A percentile compares a stretch with the other conserved stretches of the same genome.
phyloP scores from a whole-genome alignment of 2,113 vertebrate species.

The Glareola pratincola region DNA sequence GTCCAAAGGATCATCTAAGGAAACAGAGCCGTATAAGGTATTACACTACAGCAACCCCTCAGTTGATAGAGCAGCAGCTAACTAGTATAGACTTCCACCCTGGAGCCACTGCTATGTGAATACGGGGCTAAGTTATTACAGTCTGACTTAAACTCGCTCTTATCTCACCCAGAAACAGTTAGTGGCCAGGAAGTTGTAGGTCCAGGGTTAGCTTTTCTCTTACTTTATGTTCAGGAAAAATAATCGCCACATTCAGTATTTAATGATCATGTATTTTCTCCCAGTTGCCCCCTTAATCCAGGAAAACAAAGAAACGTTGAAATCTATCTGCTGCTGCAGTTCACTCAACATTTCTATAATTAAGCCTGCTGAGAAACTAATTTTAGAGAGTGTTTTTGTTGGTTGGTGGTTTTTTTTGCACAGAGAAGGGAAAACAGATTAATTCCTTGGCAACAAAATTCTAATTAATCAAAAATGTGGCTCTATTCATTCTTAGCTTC shows the following conservation, averaged over 20 bases:
- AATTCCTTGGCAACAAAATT: slow-evolving; percentile 75
- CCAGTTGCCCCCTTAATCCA: background rate
- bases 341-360: slow-evolving; percentile 63
- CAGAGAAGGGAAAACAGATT: slow-evolving; percentile 60
- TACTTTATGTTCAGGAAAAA: background rate
- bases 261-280: background rate
- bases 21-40: background rate
- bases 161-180: background rate
- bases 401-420: background rate
- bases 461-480: slow-evolving; percentile 69
- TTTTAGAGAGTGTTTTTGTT: slow-evolving; percentile 5
- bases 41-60: background rate
- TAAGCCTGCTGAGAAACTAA: slow-evolving; percentile 64
- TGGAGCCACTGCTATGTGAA: background rate
- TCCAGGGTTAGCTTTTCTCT: background rate
- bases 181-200: background rate
- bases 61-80: background rate
- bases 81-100: background rate
- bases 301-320: slow-evolving; percentile 13
- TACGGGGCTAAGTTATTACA: background rate
- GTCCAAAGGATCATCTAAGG: background rate
- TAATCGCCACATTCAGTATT: background rate
- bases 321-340: slow-evolving; percentile 46
- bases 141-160: background rate
- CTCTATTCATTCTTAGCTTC: slow-evolving; percentile 50